A percentile compares a stretch with the other conserved stretches of the same genome.
These are phyloP conservation scores for Lasioglossum calceatum DNA, from an alignment of 2,888 invertebrate species.

Conservation along the genomic window DNA sequence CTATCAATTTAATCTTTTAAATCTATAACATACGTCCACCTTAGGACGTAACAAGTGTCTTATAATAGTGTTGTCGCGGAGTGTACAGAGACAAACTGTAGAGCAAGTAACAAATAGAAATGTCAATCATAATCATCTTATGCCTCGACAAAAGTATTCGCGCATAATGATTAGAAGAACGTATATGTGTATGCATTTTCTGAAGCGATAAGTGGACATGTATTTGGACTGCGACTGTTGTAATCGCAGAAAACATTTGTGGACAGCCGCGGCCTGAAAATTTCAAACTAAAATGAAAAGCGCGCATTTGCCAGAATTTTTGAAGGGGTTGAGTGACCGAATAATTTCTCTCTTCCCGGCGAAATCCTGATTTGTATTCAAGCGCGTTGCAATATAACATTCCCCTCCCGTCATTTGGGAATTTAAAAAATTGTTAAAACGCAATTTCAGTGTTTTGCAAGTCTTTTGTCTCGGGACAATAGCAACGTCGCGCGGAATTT, in stretches of 20 bases:
- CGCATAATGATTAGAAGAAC: not conserved
- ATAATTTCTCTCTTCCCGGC: not conserved
- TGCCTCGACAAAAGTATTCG: not conserved
- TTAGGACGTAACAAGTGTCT: not conserved
- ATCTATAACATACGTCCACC: too few species aligned
- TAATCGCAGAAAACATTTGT: not conserved
- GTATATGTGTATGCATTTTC: too few species aligned
- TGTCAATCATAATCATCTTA: not conserved
- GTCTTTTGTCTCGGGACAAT: not conserved
- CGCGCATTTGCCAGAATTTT: not conserved
- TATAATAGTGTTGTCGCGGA: not conserved
- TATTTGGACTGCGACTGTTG: not conserved
- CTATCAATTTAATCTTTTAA: too few species aligned
- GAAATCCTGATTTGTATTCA: slow-evolving; percentile 1
- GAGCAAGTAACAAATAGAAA: not conserved
- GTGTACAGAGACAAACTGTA: not conserved
- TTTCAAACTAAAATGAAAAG: not conserved
- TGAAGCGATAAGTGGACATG: not conserved
- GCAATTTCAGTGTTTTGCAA: not conserved
- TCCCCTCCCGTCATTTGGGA: not conserved
- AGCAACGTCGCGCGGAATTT: not conserved
- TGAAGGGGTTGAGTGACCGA: not conserved
- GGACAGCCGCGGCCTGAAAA: not conserved
- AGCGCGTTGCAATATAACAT: not conserved
- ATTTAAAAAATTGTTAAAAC: not conserved